Evolutionary conservation across 2,113 vertebrate genomes (phyloP), one percentile per base, ranked within the genome.

Genomic region (Tiliqua scincoides): DNA sequence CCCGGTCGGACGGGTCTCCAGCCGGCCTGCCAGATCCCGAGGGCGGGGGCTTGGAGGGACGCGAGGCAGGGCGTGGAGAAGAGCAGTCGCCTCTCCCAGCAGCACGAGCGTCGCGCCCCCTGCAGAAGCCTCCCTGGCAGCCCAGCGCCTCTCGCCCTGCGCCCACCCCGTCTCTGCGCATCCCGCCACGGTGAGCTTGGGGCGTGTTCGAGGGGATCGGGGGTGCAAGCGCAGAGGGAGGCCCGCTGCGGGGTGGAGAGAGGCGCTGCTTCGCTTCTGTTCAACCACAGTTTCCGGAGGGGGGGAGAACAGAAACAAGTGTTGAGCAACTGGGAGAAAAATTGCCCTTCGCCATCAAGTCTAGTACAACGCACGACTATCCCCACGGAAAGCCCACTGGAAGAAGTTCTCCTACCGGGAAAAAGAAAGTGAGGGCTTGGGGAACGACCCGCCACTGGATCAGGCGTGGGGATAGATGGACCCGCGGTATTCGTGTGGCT

Each of bases 361-460:
- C 23, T 2, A 23, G 27, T 11, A 18, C 27, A 17, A n/a, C n/a
- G 15, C 18, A 59, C 21, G 35, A 25, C 0, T 6, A 1, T 18
- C 40, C 23, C 2, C 40, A 11, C 8, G 54, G 10, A 30, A 18
- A 3, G 23, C 25, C 4, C 27, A 3, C 1, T 3, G 1, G 30
- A 52, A 1, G 18, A 37, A 4, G 3, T 52, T 57, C 54, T 57
- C 54, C 54, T 57, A 40, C 18, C 9, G 27, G 30, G 35, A n/a
- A 57, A 57, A 14, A 11, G 10, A 57, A 57, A 11, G 54, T 48
- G 8, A 48, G 43, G 4, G 8, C 43, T 48, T 48, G 43, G 43
- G 43, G 43, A 48, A 48, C 43, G 4, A 48, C 43, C 43, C 43
- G 4, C 8, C 43, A 57, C 54, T 57, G 12, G 54, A 57, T 57